These are phyloP conservation scores for Anser cygnoides DNA, from an alignment of 2,113 vertebrate species.

Conservation along the genomic window DNA sequence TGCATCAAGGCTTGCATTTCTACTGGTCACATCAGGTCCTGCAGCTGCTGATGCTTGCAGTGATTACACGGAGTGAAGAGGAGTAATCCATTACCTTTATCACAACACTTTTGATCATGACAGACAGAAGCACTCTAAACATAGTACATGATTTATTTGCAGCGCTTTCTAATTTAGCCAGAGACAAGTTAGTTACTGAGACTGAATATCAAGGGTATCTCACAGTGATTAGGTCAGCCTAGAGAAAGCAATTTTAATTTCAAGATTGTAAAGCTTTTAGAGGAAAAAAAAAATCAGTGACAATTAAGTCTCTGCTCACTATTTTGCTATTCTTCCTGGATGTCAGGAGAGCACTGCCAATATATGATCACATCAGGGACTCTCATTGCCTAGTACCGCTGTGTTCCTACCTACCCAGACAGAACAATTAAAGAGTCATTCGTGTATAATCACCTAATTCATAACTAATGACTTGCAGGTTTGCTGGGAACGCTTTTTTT, in stretches of 20 bases:
- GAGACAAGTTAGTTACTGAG: not conserved
- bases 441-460: not conserved
- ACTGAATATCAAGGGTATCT: conserved; percentile 43
- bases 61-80: not conserved
- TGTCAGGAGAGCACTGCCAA: not conserved
- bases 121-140: not conserved
- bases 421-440: not conserved
- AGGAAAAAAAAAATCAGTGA: not conserved
- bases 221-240: not conserved
- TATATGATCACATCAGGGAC: not conserved
- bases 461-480: not conserved
- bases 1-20: not conserved
- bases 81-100: conserved; percentile 47
- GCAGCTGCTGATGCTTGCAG: not conserved
- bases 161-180: conserved; percentile 32
- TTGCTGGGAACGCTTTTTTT: not conserved
- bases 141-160: conserved; percentile 30
- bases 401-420: not conserved
- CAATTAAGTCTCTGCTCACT: not conserved
- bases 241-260: not conserved
- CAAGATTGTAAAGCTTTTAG: not conserved
- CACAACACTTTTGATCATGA: conserved; percentile 3
- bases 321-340: not conserved
- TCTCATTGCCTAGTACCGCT: not conserved
- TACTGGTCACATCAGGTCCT: not conserved